Conservation (phyloP, 2,113 vertebrate genomes). For the Odocoileus virginianus region DNA sequence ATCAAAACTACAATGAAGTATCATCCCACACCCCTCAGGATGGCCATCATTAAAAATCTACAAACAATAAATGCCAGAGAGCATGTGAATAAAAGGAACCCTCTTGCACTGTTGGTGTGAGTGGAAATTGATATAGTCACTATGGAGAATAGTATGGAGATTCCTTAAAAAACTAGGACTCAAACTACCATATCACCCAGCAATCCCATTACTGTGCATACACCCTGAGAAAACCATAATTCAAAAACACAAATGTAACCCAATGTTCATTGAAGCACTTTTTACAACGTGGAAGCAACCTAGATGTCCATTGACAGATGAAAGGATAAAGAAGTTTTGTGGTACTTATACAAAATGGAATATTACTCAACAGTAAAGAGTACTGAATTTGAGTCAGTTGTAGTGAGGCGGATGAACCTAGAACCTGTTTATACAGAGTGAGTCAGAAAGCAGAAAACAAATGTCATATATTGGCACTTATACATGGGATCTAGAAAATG, state of each 20-base stretch:
- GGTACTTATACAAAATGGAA: not conserved
- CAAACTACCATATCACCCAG: not conserved
- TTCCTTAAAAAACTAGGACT: not conserved
- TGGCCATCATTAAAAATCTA: not conserved
- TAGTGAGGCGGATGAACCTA: fast-evolving
- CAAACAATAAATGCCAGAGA: not conserved
- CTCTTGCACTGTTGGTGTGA: not conserved
- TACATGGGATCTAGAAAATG: not conserved
- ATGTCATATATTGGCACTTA: not conserved
- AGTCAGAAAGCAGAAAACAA: not conserved
- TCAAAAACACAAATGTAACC: not conserved
- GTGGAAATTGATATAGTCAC: not conserved
- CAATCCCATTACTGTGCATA: not conserved
- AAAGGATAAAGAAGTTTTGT: not conserved
- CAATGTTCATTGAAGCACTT: fast-evolving
- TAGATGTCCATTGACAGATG: not conserved
- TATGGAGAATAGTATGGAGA: not conserved
- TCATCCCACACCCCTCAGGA: not conserved
- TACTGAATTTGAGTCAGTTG: not conserved
- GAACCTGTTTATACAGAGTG: not conserved
- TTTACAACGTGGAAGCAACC: not conserved
- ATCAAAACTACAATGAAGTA: not conserved
- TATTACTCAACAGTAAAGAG: not conserved
- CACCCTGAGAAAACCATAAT: not conserved
- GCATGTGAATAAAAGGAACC: not conserved